Percentiles rank a stretch among this genome's conserved stretches.
phyloP scores from a whole-genome alignment of 2,888 invertebrate species.

The Standfussiana lucernea region DNA sequence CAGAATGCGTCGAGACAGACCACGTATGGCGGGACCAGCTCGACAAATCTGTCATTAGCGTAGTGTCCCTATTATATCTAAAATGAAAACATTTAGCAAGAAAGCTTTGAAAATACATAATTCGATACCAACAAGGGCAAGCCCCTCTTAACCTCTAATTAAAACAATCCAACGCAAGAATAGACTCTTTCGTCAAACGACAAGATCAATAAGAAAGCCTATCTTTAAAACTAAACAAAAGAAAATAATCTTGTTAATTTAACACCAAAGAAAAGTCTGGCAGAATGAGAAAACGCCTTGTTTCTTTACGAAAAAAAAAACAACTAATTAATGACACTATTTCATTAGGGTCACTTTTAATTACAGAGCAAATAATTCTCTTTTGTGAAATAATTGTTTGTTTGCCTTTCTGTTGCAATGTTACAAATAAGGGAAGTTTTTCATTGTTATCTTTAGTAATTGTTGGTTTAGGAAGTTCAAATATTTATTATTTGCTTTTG shows the following conservation, averaged over 20 bases:
- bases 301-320: slow-evolving; percentile 64
- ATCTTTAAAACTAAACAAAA: slow-evolving; percentile 61
- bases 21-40: neutral
- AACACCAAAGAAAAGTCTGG: slow-evolving; percentile 53
- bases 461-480: slow-evolving; percentile 32
- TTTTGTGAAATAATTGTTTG: slow-evolving; percentile 58
- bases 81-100: no score
- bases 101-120: neutral
- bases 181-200: neutral
- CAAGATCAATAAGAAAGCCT: slow-evolving; percentile 43
- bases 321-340: slow-evolving; percentile 72
- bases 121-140: neutral
- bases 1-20: neutral
- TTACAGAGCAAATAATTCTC: slow-evolving; percentile 66
- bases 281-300: slow-evolving; percentile 53
- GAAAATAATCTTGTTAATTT: slow-evolving; percentile 64
- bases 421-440: slow-evolving; percentile 41
- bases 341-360: slow-evolving; percentile 71
- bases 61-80: no score
- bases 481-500: slow-evolving; percentile 32
- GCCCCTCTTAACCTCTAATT: neutral
- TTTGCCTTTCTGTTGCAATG: slow-evolving; percentile 44
- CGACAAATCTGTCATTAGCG: no score
- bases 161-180: neutral
- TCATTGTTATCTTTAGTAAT: slow-evolving; percentile 36